These are phyloP conservation scores for Campopleginae sp. DNA, from an alignment of 2,888 invertebrate species.

Conservation along the genomic window DNA sequence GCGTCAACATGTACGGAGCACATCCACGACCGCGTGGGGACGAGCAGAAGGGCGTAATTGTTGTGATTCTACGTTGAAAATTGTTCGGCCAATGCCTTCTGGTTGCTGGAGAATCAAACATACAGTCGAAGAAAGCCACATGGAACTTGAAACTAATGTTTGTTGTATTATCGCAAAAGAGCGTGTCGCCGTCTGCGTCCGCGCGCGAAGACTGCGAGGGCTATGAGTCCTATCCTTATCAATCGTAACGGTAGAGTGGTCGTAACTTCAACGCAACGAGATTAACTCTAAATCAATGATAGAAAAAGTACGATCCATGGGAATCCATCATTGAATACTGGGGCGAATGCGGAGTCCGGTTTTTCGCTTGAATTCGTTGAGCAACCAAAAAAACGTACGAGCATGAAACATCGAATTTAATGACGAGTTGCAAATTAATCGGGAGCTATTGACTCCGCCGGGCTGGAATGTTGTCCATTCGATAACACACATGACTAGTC, in stretches of 20 bases:
- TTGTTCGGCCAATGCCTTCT: neutral
- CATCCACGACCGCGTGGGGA: neutral
- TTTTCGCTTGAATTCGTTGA: neutral
- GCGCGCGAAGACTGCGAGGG: slow-evolving; percentile 21
- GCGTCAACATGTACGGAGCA: neutral
- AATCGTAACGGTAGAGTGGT: slow-evolving; percentile 28
- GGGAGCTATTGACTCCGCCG: neutral
- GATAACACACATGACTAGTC: too few relatives aligned
- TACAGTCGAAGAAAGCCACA: slow-evolving; percentile 16
- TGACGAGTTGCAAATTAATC: neutral
- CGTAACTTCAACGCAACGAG: slow-evolving; percentile 8
- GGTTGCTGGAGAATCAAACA: neutral
- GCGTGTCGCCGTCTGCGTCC: slow-evolving; percentile 19
- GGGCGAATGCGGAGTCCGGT: neutral
- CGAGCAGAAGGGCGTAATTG: slow-evolving; percentile 1
- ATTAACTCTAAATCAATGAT: neutral
- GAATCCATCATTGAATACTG: neutral
- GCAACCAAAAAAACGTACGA: neutral
- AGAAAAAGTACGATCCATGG: neutral
- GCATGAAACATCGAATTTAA: neutral
- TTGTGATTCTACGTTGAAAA: slow-evolving; percentile 1
- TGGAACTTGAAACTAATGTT: neutral
- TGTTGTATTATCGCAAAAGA: slow-evolving; percentile 52
- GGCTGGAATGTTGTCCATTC: neutral
- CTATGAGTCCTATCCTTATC: neutral